These are phyloP conservation scores for Furcifer pardalis DNA, from an alignment of 2,797 vertebrate genomes.

Conservation along the genomic window DNA sequence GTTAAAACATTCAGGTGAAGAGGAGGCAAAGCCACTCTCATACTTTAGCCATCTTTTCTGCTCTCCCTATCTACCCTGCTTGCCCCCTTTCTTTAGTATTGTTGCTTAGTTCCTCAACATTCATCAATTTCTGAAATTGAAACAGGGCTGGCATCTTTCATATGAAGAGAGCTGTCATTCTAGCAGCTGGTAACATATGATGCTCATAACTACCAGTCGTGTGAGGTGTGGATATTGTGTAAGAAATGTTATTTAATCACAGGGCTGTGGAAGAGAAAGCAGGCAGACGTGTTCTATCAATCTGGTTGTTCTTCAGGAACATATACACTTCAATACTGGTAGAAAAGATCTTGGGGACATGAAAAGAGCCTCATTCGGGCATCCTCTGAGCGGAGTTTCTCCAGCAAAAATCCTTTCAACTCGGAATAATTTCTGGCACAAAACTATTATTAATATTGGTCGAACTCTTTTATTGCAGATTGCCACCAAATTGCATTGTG, in stretches of 20 bases:
- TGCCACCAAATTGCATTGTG: not conserved
- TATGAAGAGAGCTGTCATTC: not conserved
- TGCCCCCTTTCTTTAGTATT: not conserved
- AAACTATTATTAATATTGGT: too few relatives aligned
- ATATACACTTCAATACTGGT: not conserved
- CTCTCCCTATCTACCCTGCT: too few relatives aligned
- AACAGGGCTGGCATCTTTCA: not conserved
- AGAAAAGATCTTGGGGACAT: too few relatives aligned
- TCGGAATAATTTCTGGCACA: too few relatives aligned
- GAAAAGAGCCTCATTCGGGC: too few relatives aligned
- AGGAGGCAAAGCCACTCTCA: not conserved
- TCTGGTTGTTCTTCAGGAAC: not conserved
- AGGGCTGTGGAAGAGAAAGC: not conserved
- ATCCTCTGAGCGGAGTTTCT: too few relatives aligned
- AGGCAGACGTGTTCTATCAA: not conserved
- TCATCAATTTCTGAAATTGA: not conserved
- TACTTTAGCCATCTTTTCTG: not conserved
- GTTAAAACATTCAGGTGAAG: not conserved
- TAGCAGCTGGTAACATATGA: not conserved
- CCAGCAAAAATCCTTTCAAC: too few relatives aligned
- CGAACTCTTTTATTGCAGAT: not conserved
- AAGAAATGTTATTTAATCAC: not conserved
- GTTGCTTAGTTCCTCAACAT: not conserved
- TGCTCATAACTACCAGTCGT: not conserved
- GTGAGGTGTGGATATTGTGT: too few relatives aligned